Conservation (phyloP, 2,888 invertebrate genomes). For the Polymixis lichenea region DNA sequence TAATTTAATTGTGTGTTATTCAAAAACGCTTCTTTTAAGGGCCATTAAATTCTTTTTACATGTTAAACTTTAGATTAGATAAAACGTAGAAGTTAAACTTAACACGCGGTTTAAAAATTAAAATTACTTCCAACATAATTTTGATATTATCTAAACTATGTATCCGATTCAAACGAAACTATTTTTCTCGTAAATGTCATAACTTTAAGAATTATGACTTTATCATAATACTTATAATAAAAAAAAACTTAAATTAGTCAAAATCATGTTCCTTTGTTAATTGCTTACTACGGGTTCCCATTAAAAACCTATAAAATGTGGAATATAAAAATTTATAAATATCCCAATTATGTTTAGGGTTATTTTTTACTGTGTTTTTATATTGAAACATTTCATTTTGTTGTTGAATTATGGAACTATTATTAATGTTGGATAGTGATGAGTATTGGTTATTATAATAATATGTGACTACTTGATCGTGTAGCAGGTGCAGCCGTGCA, state of each 20-base stretch:
- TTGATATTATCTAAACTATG: constrained; percentile 54
- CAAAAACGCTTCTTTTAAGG: constrained; percentile 30
- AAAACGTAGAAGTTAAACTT: constrained; percentile 18
- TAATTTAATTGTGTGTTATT: constrained; percentile 56
- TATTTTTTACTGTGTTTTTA: constrained; percentile 18
- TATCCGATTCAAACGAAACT: constrained; percentile 45
- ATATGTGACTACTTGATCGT: constrained; percentile 24
- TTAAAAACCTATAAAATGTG: constrained; percentile 69
- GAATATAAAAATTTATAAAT: constrained; percentile 66
- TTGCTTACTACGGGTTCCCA: constrained; percentile 57
- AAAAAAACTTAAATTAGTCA: constrained; percentile 35
- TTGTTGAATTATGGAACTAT: constrained; percentile 31
- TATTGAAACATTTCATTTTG: constrained; percentile 20
- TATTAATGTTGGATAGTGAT: constrained; percentile 36
- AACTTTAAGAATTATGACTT: constrained; percentile 57
- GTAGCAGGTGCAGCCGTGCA: constrained; percentile 59
- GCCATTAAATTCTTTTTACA: constrained; percentile 57
- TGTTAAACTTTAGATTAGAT: constrained; percentile 43
- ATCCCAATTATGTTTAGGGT: constrained; percentile 44
- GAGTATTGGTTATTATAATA: constrained; percentile 50
- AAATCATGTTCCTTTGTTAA: constrained; percentile 59
- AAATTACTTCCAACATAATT: constrained; percentile 21
- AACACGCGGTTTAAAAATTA: constrained; percentile 29
- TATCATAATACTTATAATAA: constrained; percentile 29
- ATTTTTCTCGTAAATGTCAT: constrained; percentile 60